Evolutionary conservation across 2,113 vertebrate species (phyloP).

Genomic region (Lonchura striata): DNA sequence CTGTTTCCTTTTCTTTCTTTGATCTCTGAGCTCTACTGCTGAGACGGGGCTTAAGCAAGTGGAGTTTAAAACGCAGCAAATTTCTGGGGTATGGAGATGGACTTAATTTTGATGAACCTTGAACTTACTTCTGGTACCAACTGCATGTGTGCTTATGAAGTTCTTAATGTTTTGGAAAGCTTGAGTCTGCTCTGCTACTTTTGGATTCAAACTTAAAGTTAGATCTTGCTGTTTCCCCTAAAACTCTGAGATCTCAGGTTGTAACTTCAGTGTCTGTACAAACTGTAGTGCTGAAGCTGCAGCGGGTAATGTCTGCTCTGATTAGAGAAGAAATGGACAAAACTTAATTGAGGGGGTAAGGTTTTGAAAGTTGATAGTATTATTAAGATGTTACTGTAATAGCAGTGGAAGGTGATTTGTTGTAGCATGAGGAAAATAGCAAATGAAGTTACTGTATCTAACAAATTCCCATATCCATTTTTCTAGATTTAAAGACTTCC

Average conservation of each 20-base stretch:
- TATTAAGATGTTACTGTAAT: neutral
- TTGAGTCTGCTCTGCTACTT: neutral
- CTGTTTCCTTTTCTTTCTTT: neutral
- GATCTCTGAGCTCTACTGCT: neutral
- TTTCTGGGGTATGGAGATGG: neutral
- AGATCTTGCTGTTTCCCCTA: neutral
- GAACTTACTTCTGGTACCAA: neutral
- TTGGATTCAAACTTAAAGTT: neutral
- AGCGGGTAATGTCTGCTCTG: neutral
- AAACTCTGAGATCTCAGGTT: neutral
- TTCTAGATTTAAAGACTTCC: neutral
- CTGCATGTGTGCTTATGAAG: neutral
- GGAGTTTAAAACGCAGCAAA: neutral
- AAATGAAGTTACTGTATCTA: neutral
- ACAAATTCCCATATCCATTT: accelerated
- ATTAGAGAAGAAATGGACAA: neutral
- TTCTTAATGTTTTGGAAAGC: neutral
- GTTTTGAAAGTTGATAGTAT: neutral
- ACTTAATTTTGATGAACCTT: neutral
- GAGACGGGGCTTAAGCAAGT: accelerated
- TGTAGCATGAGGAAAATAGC: neutral
- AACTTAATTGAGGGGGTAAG: neutral
- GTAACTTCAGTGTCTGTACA: neutral
- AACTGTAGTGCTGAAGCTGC: neutral
- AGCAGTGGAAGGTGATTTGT: neutral